These are phyloP conservation scores for Hipposideros larvatus DNA, from an alignment of 2,797 vertebrate species.

Conservation along the genomic window DNA sequence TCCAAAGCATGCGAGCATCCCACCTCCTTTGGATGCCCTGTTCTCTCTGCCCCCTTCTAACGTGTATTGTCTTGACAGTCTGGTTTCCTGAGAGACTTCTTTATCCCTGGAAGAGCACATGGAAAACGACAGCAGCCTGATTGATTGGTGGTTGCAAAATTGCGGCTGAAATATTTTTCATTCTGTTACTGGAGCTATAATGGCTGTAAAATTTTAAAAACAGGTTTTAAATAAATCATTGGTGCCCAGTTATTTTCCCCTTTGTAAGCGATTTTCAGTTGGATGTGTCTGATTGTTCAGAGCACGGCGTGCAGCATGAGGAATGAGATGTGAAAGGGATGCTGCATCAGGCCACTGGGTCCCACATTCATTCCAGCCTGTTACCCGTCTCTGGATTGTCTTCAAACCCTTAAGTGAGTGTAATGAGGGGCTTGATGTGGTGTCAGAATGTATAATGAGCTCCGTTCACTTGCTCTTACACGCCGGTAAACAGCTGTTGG, in stretches of 20 bases:
- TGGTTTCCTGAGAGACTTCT: conserved; percentile 1
- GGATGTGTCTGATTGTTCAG: neutral
- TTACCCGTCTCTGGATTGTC: neutral
- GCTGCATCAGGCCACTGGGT: neutral
- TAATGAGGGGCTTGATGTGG: conserved; percentile 4
- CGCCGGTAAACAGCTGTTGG: conserved; percentile 51
- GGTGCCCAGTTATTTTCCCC: conserved; percentile 65
- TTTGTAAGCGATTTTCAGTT: conserved; percentile 66
- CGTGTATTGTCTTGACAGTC: neutral
- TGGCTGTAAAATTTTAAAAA: conserved; percentile 70
- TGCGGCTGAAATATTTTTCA: conserved; percentile 53
- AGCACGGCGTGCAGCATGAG: neutral
- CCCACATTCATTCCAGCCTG: neutral
- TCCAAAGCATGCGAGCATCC: neutral
- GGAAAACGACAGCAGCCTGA: neutral
- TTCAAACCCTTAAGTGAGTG: neutral
- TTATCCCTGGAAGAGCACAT: neutral
- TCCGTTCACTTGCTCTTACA: conserved; percentile 53
- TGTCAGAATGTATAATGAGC: conserved; percentile 21
- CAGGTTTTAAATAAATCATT: conserved; percentile 52
- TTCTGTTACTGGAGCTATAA: conserved; percentile 41
- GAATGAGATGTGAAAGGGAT: conserved; percentile 14
- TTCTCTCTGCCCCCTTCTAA: neutral
- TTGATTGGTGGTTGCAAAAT: conserved; percentile 55
- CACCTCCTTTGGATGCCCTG: neutral